These are phyloP conservation scores for Ceratina australensis DNA, from an alignment of 1,140 invertebrate genomes.

Conservation along the genomic window DNA sequence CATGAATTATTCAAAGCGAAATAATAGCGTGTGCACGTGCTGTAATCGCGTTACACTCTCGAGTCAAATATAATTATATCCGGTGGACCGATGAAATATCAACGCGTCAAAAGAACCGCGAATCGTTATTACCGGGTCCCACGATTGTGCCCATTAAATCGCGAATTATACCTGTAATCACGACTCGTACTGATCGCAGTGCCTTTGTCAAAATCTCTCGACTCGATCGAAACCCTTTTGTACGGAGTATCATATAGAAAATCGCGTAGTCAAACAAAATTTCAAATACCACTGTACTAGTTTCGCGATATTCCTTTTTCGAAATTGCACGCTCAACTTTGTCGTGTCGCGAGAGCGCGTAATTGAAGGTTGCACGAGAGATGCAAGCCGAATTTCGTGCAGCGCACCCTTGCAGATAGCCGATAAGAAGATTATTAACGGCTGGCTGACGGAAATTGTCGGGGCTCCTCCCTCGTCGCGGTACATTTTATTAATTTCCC, in stretches of 20 bases:
- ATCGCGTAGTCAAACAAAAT: no score
- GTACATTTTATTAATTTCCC: constrained; percentile 32
- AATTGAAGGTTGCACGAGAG: constrained; percentile 7
- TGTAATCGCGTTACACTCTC: constrained; percentile 54
- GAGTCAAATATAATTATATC: constrained; percentile 65
- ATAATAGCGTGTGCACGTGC: constrained; percentile 64
- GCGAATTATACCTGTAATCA: constrained; percentile 45
- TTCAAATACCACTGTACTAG: no score
- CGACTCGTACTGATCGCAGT: background rate
- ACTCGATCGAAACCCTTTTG: background rate
- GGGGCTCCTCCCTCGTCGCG: background rate
- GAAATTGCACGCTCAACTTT: background rate
- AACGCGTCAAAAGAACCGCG: constrained; percentile 34
- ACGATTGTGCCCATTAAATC: constrained; percentile 51
- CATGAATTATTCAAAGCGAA: constrained; percentile 65
- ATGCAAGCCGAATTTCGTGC: background rate
- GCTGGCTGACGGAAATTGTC: constrained; percentile 12
- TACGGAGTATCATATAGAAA: no score
- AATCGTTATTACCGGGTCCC: constrained; percentile 43
- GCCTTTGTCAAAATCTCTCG: no score
- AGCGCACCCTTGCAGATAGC: background rate
- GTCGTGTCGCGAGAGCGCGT: background rate
- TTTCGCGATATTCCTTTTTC: no score
- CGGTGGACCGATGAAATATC: constrained; percentile 51
- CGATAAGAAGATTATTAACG: constrained; percentile 24